Base-by-base conservation (phyloP, 2,113 vertebrate species). In the Dendropsophus ebraccatus region DNA sequence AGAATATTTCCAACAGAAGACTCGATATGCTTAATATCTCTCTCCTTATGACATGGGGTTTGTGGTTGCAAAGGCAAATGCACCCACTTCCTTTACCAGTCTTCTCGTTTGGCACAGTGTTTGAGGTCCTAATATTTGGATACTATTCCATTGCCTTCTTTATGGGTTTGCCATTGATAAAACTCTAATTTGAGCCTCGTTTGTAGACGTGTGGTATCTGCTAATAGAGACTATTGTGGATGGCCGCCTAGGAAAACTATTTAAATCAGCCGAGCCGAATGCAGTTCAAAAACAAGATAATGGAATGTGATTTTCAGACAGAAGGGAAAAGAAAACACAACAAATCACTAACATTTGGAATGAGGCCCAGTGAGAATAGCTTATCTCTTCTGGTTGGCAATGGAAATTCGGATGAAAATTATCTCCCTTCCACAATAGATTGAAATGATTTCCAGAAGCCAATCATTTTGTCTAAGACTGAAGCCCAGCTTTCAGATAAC, bases 291-390 rank as follows among this genome's bases (percentile, higher is more conserved):
- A 70, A 73, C 67, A 35, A 73, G 81, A 83, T 73, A 73, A 83
- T 83, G 65, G 81, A 70, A 56, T 83, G 69, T 56, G 81, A 83
- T 73, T 72, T 72, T 83, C 50, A 83, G 45, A 83, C 65, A 80
- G 35, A 25, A 3, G 28, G 6, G 1, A 45, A 37, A 72, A 81
- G 67, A 67, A 52, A 23, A 41, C 28, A 83, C 45, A 56, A 73
- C 47, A 82, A 50, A 82, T 62, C 7, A 67, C 47, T 58, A 72
- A 83, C 12, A 73, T 73, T 73, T 83, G 81, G 67, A 83, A 41
- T 25, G 30, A 41, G 67, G 81, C 67, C 67, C 81, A 45, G 65
- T 19, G 49, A 25, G 67, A 72, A 73, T 56, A 52, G 47, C 62
- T 82, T 50, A 56, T 72, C 65, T 83, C 25, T 35, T 56, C 81